phyloP scores from a whole-genome alignment of 2,797 vertebrate genomes.

The Denticeps clupeoides region DNA sequence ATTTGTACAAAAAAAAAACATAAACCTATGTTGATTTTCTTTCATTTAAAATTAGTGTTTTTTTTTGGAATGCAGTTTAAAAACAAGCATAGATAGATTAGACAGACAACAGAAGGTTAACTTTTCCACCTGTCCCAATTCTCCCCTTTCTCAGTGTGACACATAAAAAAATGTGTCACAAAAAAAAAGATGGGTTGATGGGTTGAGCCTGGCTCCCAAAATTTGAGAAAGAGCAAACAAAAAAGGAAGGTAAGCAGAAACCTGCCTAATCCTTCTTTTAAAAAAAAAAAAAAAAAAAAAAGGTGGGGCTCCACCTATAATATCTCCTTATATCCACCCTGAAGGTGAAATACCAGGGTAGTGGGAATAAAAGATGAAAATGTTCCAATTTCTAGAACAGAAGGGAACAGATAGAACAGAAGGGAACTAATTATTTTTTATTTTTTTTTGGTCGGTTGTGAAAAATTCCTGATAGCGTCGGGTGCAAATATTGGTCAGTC shows the following conservation, averaged over 20 bases:
- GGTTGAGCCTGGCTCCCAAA: too few relatives aligned
- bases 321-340: constrained; percentile 17
- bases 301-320: constrained; percentile 20
- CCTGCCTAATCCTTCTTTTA: constrained; percentile 12
- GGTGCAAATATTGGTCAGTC: constrained; percentile 61
- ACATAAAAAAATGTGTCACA: constrained; percentile 12
- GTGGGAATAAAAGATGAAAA: constrained; percentile 32
- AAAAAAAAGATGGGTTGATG: neutral
- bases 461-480: constrained; percentile 46
- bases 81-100: constrained; percentile 31
- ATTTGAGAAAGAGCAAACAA: too few relatives aligned
- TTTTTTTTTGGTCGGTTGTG: constrained; percentile 8
- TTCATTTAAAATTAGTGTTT: constrained; percentile 39
- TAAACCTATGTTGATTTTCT: too few relatives aligned
- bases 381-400: constrained; percentile 16
- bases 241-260: constrained; percentile 21
- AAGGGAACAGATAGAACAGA: constrained; percentile 1
- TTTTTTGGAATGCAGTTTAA: constrained; percentile 43
- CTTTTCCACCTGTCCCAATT: constrained; percentile 54
- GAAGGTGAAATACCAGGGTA: constrained; percentile 41
- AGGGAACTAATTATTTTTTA: neutral
- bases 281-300: too few relatives aligned
- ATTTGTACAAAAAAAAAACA: too few relatives aligned
- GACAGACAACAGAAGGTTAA: constrained; percentile 52
- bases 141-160: constrained; percentile 31